phyloP scores from a whole-genome alignment of 2,797 vertebrate species.

The Odontamblyopus lacepedii region DNA sequence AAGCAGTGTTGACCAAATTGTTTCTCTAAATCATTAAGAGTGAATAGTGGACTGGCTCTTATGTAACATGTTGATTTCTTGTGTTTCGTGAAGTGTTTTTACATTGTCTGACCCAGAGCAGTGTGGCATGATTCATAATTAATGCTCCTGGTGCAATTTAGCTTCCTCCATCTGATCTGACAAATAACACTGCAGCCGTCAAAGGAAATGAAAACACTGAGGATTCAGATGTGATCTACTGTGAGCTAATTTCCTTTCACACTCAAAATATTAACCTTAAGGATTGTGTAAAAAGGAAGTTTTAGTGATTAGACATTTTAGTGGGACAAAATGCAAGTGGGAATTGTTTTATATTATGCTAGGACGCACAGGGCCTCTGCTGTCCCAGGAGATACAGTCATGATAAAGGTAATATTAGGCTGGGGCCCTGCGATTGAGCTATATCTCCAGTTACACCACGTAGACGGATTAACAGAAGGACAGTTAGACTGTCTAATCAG shows the following conservation, averaged over 20 bases:
- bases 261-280: background rate
- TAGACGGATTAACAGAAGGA: no score
- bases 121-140: slow-evolving; percentile 9
- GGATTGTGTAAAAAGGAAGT: background rate
- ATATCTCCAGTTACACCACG: no score
- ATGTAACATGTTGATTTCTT: background rate
- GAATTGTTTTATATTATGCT: no score
- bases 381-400: no score
- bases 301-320: background rate
- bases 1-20: background rate
- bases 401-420: no score
- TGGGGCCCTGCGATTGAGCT: no score
- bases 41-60: background rate
- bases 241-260: background rate
- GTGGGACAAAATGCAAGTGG: background rate
- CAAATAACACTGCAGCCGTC: background rate
- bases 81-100: slow-evolving; percentile 5
- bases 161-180: slow-evolving; percentile 9
- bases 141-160: slow-evolving; percentile 7
- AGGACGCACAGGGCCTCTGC: no score
- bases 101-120: slow-evolving; percentile 1
- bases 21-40: background rate
- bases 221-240: background rate
- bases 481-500: no score
- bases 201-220: background rate